Evolutionary conservation across 2,113 vertebrate genomes (phyloP), one percentile per base, ranked within the genome.

Genomic region (Lamprotornis superbus): DNA sequence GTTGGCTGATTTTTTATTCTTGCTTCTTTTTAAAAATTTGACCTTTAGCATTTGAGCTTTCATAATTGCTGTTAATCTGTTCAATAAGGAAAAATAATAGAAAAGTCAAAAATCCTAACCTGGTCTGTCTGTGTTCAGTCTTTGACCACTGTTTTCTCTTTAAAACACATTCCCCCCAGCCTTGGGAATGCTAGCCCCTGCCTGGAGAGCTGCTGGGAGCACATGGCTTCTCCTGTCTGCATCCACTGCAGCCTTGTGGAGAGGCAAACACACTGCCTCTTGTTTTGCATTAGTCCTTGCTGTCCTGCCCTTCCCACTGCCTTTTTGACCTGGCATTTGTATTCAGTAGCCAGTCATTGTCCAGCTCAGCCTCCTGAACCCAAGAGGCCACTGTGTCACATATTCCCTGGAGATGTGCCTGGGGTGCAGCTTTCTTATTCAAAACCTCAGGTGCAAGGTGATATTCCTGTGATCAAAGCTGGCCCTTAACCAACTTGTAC

Each of bases 301-400:
- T 37, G 35, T 31, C 65, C 28, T 89, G 74, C 74, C 57, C 70
- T 95, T 46, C 81, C 46, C 44, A 7, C n/a, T 91, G 74, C 81
- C 74, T 89, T 76, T 76, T 57, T 53, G 74, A 55, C 65, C 75
- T 46, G 21, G 13, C 49, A 0, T 91, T 79, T 53, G 33, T 39
- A 12, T 28, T 86, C 71, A 55, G 75, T 4, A 74, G 79, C 71
- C 65, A 84, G 90, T 1, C 77, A 10, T 2, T 33, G 22, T n/a
- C 42, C 2, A 1, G n/a, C 25, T 50, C 57, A 30, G 0, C 40
- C 28, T n/a, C 31, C n/a, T 0, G 0, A 8, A 3, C 65, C 35
- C 60, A 6, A 17, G 80, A 47, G 77, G 18, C 42, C 42, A 5
- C 35, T 0, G 30, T 64, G 78, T 56, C 70, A 27, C 4, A 1